phyloP scores from a whole-genome alignment of 1,140 invertebrate genomes.

The Apis florea region DNA sequence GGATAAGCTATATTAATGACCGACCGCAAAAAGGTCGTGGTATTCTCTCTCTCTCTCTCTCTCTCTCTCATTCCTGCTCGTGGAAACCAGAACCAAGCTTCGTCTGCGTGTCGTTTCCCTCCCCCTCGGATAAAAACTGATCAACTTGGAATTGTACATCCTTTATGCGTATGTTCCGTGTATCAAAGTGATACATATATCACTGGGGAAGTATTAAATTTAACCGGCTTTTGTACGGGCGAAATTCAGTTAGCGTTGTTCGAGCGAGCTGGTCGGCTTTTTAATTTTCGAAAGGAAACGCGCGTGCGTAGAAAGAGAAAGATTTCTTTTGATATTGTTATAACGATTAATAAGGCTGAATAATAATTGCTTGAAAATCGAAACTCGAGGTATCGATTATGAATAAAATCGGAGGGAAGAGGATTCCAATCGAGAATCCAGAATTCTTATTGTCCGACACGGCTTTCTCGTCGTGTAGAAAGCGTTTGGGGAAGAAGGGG shows the following conservation, averaged over 20 bases:
- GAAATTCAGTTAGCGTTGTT: neutral
- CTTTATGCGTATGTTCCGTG: slow-evolving; percentile 37
- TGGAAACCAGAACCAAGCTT: slow-evolving; percentile 5
- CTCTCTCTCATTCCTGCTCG: slow-evolving; percentile 17
- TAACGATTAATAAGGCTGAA: too few relatives aligned
- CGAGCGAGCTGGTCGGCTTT: too few relatives aligned
- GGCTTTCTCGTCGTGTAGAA: neutral
- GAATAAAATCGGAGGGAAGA: too few relatives aligned
- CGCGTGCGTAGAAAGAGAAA: too few relatives aligned
- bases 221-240: neutral
- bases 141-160: slow-evolving; percentile 50
- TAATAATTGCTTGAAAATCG: too few relatives aligned
- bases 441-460: too few relatives aligned
- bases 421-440: too few relatives aligned
- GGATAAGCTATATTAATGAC: slow-evolving; percentile 68
- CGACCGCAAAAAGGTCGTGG: slow-evolving; percentile 39
- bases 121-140: slow-evolving; percentile 51
- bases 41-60: slow-evolving; percentile 30
- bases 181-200: slow-evolving; percentile 40
- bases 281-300: neutral
- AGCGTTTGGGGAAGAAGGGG: too few relatives aligned
- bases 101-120: slow-evolving; percentile 46
- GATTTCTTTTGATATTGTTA: too few relatives aligned
- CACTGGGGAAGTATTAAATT: slow-evolving; percentile 24
- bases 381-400: too few relatives aligned